A percentile compares a stretch with the other conserved stretches of the same genome.
These are phyloP conservation scores for Pocillopora verrucosa DNA, from an alignment of 64 coral and sea anemone species.

Conservation along the genomic window DNA sequence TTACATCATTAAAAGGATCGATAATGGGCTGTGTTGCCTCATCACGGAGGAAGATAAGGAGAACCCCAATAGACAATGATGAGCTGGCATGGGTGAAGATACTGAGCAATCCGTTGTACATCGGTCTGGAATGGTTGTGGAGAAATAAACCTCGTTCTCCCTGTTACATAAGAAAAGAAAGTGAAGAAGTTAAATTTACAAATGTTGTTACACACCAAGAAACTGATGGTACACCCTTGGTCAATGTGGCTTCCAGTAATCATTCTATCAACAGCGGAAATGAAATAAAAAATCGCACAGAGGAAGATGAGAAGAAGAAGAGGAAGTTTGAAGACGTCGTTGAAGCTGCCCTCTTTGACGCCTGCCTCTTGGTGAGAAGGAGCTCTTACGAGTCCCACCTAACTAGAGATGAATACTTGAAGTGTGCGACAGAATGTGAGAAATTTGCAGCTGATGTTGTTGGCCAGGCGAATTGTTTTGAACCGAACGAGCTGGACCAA, in stretches of 20 bases:
- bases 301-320: too few relatives aligned
- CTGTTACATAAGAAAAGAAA: not conserved
- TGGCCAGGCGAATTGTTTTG: not conserved
- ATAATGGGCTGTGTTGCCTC: too few relatives aligned
- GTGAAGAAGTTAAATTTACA: not conserved
- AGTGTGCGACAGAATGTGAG: too few relatives aligned
- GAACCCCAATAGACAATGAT: not conserved
- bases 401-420: too few relatives aligned
- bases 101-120: not conserved
- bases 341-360: too few relatives aligned
- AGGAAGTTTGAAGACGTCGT: too few relatives aligned
- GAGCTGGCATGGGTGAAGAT: not conserved
- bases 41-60: too few relatives aligned
- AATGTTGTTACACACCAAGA: not conserved
- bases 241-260: not conserved
- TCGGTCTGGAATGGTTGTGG: not conserved
- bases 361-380: too few relatives aligned
- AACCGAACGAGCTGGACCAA: not conserved
- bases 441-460: constrained; percentile 14
- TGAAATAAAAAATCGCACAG: not conserved
- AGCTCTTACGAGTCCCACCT: too few relatives aligned
- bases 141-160: not conserved
- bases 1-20: too few relatives aligned
- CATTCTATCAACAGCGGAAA: not conserved
- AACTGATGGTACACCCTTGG: not conserved